Conservation (phyloP, 2,888 invertebrate species). For the Drosophila mercatorum region DNA sequence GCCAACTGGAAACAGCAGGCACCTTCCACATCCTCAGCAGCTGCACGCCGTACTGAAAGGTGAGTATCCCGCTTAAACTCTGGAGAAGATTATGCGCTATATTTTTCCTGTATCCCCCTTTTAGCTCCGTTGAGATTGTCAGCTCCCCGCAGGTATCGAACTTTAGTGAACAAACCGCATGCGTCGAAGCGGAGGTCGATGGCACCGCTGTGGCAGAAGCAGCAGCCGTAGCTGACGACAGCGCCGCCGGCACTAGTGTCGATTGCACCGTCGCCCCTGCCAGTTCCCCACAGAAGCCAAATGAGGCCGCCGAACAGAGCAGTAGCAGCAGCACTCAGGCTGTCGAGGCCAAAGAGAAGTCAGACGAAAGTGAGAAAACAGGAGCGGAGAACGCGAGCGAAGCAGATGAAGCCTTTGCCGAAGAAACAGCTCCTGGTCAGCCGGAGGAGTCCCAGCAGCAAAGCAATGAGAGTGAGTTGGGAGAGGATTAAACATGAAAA, state of each 20-base stretch:
- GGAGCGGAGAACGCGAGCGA: slow-evolving; percentile 85
- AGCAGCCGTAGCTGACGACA: slow-evolving; percentile 48
- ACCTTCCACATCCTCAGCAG: slow-evolving; percentile 73
- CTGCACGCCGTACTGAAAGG: slow-evolving; percentile 81
- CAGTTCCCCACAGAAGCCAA: slow-evolving; percentile 57
- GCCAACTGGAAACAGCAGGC: slow-evolving; percentile 82
- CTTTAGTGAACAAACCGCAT: slow-evolving; percentile 86
- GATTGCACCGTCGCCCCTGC: slow-evolving; percentile 44
- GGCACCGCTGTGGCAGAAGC: slow-evolving; percentile 75
- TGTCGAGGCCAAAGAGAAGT: slow-evolving; percentile 53
- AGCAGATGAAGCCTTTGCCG: slow-evolving; percentile 81
- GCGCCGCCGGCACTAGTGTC: slow-evolving; percentile 56
- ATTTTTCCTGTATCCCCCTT: too few species aligned
- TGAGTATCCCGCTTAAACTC: slow-evolving; percentile 23
- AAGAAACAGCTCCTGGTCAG: slow-evolving; percentile 83
- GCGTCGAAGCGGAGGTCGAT: slow-evolving; percentile 62
- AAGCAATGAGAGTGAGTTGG: slow-evolving; percentile 76
- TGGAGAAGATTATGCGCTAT: not conserved
- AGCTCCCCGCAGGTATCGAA: slow-evolving; percentile 92
- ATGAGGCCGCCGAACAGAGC: slow-evolving; percentile 56
- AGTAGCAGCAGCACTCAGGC: slow-evolving; percentile 36
- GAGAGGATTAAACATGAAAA: not conserved
- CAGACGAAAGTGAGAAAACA: slow-evolving; percentile 46
- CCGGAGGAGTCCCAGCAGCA: slow-evolving; percentile 74
- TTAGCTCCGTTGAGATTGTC: slow-evolving; percentile 91